Evolutionary conservation across 2,113 vertebrate species (phyloP).

Genomic region (Pteropus alecto): DNA sequence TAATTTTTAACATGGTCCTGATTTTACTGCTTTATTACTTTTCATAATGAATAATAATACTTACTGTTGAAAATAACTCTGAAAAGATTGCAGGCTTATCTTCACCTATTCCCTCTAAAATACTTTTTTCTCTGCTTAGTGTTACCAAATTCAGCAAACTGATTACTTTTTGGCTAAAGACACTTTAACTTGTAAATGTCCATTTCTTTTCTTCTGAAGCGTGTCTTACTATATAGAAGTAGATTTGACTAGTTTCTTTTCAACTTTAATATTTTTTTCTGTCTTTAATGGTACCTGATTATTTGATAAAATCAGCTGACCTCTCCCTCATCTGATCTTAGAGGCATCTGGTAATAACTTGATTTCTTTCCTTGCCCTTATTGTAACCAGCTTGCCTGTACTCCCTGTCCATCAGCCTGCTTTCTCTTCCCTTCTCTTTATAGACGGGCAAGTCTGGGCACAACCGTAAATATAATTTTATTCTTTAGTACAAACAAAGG

Average conservation of each 20-base stretch:
- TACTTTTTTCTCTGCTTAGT: background rate
- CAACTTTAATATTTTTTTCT: background rate
- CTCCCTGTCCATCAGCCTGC: background rate
- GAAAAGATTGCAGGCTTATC: background rate
- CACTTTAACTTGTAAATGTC: background rate
- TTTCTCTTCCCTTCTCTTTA: background rate
- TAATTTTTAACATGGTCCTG: background rate
- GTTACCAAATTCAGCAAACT: background rate
- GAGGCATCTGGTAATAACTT: background rate
- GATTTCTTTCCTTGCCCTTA: background rate
- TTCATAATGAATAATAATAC: slow-evolving; percentile 19
- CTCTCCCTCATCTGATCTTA: background rate
- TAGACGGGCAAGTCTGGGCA: background rate
- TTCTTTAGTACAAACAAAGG: background rate
- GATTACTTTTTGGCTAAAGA: background rate
- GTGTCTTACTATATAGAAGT: background rate
- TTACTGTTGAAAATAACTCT: slow-evolving; percentile 1
- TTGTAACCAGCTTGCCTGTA: background rate
- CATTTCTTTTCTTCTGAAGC: background rate
- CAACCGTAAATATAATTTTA: background rate
- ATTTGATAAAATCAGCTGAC: background rate
- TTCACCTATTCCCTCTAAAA: background rate
- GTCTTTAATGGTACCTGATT: background rate
- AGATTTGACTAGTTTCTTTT: background rate
- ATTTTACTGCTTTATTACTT: slow-evolving; percentile 33